Evolutionary conservation across 1,140 invertebrate genomes (phyloP), one percentile per base, ranked within the genome.

Genomic region (Hylyphantes graminicola): DNA sequence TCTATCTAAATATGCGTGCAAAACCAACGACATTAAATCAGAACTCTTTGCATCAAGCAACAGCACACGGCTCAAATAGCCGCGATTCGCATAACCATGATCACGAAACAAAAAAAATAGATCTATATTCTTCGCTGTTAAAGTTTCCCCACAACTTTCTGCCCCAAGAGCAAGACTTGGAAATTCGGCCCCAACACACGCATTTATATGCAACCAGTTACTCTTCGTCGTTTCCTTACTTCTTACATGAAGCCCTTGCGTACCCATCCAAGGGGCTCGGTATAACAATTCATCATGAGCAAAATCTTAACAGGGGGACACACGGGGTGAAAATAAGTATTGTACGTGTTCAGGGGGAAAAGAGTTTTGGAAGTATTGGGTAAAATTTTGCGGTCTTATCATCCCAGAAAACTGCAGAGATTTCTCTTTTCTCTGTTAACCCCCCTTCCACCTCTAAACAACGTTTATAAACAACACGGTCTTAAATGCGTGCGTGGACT

Each of bases 351-450:
- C 10, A 21, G n/a, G 17, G 55, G 53, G 13, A 50, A 70, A 80
- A 70, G 79, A 81, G 79, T 81, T 81, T 74, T 64, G 67, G 80
- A 82, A 82, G 57, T 82, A 82, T 82, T 61, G 80, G 80, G 67
- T 57, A 82, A 74, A 74, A 73, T 74, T 74, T 21, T 64, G 57
- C 19, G 21, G 50, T 63, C 15, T 50, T 11, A 19, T 54, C 13
- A 35, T 81, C 68, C 59, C 57, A 73, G 15, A 73, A 73, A 72
- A 59, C 75, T 53, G 19, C 50, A 57, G 35, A 35, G 35, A 35
- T 55, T 51, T 63, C 67, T 73, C 78, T 81, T 81, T 81, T 81
- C 78, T 81, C 78, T 81, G 70, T 81, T 81, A 61, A 48, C 64
- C 54, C 17, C 17, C 53, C 77, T 15, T 13, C 65, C 11, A 12